A percentile compares a stretch with the other conserved stretches of the same genome.
phyloP scores from a whole-genome alignment of 2,797 vertebrate genomes.

The Manis pentadactyla region DNA sequence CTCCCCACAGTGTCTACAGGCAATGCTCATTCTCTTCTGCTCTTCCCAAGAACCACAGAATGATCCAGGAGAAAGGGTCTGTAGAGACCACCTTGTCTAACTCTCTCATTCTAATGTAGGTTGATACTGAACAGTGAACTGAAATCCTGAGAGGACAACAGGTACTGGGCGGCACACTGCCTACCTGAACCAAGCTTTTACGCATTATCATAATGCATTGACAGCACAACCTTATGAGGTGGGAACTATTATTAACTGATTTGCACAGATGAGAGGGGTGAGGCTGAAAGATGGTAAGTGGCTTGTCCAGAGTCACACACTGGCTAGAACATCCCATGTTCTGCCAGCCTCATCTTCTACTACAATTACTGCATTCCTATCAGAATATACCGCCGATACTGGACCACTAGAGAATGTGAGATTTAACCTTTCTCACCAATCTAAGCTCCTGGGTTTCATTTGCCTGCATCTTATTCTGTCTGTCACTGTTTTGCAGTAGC shows the following conservation, averaged over 20 bases:
- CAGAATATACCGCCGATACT: background rate
- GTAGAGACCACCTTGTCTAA: background rate
- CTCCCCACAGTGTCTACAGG: accelerated
- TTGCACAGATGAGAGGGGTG: background rate
- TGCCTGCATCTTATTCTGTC: background rate
- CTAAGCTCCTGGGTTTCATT: background rate
- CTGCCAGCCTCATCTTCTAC: accelerated
- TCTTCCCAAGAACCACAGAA: background rate
- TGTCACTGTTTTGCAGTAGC: background rate
- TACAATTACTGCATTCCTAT: background rate
- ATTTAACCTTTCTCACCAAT: too few species aligned
- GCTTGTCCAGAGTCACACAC: background rate
- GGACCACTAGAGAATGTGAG: background rate
- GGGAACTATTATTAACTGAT: background rate
- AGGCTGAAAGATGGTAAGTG: background rate
- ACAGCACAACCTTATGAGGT: background rate
- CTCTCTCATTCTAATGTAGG: background rate
- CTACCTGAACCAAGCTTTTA: background rate
- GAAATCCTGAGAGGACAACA: background rate
- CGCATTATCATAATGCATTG: background rate
- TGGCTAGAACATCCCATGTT: background rate
- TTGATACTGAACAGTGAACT: background rate
- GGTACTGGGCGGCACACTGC: background rate
- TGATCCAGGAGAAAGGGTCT: background rate
- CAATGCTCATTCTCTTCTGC: background rate